phyloP scores from a whole-genome alignment of 2,113 vertebrate genomes.

The Oncorhynchus tshawytscha region DNA sequence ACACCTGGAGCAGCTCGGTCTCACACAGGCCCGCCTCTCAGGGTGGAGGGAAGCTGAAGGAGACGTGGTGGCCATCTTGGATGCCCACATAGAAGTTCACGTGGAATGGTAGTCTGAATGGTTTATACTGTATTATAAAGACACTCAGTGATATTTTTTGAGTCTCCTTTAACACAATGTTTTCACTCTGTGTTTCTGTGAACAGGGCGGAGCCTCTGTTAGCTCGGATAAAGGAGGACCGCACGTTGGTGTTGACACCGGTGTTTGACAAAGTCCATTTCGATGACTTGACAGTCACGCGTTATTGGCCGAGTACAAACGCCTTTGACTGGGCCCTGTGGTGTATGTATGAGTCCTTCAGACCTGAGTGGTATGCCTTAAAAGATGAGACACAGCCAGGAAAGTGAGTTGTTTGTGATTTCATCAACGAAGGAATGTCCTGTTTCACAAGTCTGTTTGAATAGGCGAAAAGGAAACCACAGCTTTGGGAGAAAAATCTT shows the following conservation, averaged over 20 bases:
- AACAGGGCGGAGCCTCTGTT: too few species aligned
- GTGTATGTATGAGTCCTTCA: too few species aligned
- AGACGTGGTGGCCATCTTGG: slow-evolving; percentile 68
- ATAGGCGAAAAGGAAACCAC: neutral
- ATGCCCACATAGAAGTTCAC: slow-evolving; percentile 54
- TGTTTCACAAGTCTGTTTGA: neutral
- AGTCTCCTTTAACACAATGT: fast-evolving
- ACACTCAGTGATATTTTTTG: neutral
- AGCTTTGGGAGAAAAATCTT: neutral
- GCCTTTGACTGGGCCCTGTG: too few species aligned
- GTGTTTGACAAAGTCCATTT: too few species aligned
- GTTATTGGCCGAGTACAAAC: too few species aligned
- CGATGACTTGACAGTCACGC: too few species aligned
- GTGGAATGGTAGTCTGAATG: neutral
- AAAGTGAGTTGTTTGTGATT: slow-evolving; percentile 57
- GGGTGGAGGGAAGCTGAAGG: slow-evolving; percentile 58
- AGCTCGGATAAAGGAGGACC: too few species aligned
- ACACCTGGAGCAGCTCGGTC: slow-evolving; percentile 53
- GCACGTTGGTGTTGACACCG: too few species aligned
- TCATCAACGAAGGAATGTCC: neutral
- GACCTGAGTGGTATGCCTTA: too few species aligned
- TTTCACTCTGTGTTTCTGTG: neutral
- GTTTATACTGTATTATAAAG: neutral
- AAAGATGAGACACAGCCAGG: slow-evolving; percentile 51
- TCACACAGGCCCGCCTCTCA: slow-evolving; percentile 55